Percentiles rank a stretch among this genome's conserved stretches.
phyloP scores from a whole-genome alignment of 2,797 vertebrate species.

The Galago senegalensis region DNA sequence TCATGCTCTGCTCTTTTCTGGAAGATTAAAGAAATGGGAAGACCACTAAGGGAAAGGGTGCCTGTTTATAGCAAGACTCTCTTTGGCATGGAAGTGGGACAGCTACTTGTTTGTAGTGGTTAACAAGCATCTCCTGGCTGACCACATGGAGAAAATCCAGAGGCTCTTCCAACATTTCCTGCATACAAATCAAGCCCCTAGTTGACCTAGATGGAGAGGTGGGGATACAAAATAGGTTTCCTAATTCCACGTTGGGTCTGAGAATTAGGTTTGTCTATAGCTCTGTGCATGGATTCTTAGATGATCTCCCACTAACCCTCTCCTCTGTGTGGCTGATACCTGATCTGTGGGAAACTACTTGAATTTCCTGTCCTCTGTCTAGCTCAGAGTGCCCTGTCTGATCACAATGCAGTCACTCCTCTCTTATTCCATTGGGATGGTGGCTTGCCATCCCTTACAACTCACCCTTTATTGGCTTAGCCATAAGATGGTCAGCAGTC shows the following conservation, averaged over 20 bases:
- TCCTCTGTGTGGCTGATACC: background rate
- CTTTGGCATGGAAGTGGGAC: background rate
- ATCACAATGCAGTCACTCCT: background rate
- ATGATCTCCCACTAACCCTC: background rate
- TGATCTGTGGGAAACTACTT: background rate
- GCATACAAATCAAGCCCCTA: background rate
- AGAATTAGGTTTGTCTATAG: background rate
- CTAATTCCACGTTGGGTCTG: background rate
- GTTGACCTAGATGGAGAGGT: background rate
- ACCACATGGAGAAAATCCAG: background rate
- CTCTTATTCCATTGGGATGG: background rate
- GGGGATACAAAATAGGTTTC: background rate
- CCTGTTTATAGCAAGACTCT: background rate
- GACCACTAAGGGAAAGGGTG: background rate
- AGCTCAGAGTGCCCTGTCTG: background rate
- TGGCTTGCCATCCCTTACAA: background rate
- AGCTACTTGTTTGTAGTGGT: background rate
- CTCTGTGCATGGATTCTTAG: background rate
- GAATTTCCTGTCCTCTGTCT: background rate
- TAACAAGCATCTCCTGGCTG: constrained; percentile 1
- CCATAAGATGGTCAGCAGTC: background rate
- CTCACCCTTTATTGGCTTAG: background rate
- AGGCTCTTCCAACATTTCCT: background rate
- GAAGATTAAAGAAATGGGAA: background rate
- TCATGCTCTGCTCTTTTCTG: background rate